Evolutionary conservation across 1,140 invertebrate genomes (phyloP).

Genomic region (Achatina immaculata): DNA sequence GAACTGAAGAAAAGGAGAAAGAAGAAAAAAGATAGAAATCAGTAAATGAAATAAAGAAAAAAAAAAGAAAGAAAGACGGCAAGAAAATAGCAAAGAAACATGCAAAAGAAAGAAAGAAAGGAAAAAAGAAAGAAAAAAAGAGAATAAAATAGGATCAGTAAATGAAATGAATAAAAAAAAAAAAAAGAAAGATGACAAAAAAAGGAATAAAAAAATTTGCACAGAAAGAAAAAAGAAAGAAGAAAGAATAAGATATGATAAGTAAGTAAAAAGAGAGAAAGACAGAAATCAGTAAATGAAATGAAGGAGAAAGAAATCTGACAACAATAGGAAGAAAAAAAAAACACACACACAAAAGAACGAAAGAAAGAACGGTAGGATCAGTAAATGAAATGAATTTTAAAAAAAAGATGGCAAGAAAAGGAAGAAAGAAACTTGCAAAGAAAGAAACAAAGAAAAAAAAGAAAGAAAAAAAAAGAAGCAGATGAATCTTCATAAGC

Average conservation of each 20-base stretch:
- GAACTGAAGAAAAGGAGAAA: neutral
- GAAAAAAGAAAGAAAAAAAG: too few relatives aligned
- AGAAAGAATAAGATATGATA: neutral
- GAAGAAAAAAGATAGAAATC: neutral
- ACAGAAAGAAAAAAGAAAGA: neutral
- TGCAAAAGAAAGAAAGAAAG: neutral
- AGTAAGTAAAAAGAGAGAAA: neutral
- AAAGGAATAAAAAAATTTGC: neutral
- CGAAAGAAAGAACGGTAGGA: neutral
- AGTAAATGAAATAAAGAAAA: neutral
- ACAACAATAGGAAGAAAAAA: neutral
- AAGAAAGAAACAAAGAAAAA: too few relatives aligned
- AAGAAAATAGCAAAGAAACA: neutral
- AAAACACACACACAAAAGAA: constrained; percentile 3
- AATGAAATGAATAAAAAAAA: neutral
- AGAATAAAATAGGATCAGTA: neutral
- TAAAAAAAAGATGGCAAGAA: neutral
- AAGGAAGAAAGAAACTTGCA: too few relatives aligned
- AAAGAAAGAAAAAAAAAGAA: too few relatives aligned
- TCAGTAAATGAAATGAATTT: neutral
- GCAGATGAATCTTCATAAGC: too few relatives aligned
- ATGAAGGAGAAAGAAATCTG: too few relatives aligned
- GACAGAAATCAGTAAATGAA: neutral
- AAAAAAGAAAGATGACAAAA: neutral
- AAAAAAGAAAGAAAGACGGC: neutral